Conservation (phyloP, 2,888 invertebrate species). For the Apotomis capreana region DNA sequence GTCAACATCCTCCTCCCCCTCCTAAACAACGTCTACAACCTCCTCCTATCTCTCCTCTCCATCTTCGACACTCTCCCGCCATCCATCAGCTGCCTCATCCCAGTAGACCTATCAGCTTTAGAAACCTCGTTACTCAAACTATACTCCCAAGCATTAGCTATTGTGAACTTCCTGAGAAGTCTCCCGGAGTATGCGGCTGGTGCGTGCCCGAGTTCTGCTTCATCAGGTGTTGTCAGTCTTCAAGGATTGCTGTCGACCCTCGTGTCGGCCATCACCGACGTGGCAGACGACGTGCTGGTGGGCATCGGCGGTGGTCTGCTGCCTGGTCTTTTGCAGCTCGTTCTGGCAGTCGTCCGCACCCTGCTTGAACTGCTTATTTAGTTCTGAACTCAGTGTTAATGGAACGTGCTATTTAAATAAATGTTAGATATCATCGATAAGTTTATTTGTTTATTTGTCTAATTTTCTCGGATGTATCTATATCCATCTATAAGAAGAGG, state of each 20-base stretch:
- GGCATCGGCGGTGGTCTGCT: slow-evolving; percentile 71
- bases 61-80: slow-evolving; percentile 77
- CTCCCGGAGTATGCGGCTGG: slow-evolving; percentile 73
- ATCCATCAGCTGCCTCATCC: slow-evolving; percentile 70
- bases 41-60: slow-evolving; percentile 72
- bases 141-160: slow-evolving; percentile 75
- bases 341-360: slow-evolving; percentile 66
- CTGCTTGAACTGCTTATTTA: slow-evolving; percentile 64
- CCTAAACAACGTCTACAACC: slow-evolving; percentile 77
- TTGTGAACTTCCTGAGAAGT: slow-evolving; percentile 70
- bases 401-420: slow-evolving; percentile 33
- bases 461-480: too few relatives aligned
- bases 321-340: slow-evolving; percentile 70
- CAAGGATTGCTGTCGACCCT: slow-evolving; percentile 67
- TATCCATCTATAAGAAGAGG: too few relatives aligned
- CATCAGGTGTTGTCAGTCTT: slow-evolving; percentile 58
- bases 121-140: slow-evolving; percentile 74
- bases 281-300: slow-evolving; percentile 67
- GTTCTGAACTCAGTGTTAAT: slow-evolving; percentile 12
- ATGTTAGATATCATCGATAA: not conserved
- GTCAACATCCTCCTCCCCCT: slow-evolving; percentile 76
- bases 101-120: slow-evolving; percentile 71
- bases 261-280: slow-evolving; percentile 60
- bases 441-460: not conserved
- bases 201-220: slow-evolving; percentile 67